Percentiles rank a stretch among this genome's conserved stretches.
Conservation (phyloP, 2,113 vertebrate genomes). For the Myanophis thanlyinensis region DNA sequence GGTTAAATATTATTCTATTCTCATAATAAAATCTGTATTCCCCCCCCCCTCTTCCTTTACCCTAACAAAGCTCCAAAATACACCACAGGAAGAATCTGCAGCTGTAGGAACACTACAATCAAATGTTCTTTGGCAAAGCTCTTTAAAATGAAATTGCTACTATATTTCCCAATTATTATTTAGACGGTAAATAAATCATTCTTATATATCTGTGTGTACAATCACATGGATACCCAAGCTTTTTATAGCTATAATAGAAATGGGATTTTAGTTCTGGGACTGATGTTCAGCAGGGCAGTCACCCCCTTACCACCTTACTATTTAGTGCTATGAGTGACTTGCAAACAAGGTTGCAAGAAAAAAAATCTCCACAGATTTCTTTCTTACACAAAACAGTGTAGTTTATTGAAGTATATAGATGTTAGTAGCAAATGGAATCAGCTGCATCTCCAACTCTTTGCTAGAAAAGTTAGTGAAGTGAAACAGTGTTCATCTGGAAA, state of each 20-base stretch:
- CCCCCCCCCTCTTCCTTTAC: background rate
- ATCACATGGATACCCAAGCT: background rate
- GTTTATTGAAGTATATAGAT: background rate
- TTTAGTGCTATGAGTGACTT: background rate
- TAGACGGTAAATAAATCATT: background rate
- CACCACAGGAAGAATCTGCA: conserved; percentile 13
- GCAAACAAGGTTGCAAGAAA: background rate
- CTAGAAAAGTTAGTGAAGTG: background rate
- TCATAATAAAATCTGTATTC: conserved; percentile 26
- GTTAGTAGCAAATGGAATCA: background rate
- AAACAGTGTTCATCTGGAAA: background rate
- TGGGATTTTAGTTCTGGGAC: background rate
- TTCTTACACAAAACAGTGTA: background rate
- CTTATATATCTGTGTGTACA: background rate
- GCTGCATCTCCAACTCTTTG: background rate
- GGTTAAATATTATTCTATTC: conserved; percentile 14
- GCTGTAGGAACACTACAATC: background rate
- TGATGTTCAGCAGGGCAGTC: background rate
- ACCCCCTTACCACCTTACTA: background rate
- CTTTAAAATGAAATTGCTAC: background rate
- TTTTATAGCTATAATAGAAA: background rate
- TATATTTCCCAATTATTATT: background rate
- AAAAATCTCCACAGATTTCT: background rate
- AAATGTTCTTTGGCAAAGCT: conserved; percentile 13
- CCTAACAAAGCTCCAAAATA: conserved; percentile 12